Percentiles rank a stretch among this genome's conserved stretches.
These are phyloP conservation scores for Cyanoramphus novaezelandiae DNA, from an alignment of 2,113 vertebrate species.

Conservation along the genomic window DNA sequence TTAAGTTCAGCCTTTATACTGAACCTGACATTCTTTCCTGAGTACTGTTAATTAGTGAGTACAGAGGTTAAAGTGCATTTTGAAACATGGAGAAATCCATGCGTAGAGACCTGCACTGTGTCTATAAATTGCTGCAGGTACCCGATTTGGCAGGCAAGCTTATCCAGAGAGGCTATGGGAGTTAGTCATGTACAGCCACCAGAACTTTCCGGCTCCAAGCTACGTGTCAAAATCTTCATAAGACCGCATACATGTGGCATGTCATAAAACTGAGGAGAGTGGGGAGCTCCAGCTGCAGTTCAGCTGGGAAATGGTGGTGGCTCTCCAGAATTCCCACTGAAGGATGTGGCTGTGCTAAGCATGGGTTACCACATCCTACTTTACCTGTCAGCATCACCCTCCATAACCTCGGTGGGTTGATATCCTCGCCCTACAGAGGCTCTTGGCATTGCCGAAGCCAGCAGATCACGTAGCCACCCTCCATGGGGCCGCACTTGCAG, in stretches of 20 bases:
- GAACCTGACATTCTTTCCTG: background rate
- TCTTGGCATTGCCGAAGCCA: background rate
- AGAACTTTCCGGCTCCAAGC: background rate
- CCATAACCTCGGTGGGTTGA: fast-evolving
- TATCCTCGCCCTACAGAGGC: fast-evolving
- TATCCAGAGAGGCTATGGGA: background rate
- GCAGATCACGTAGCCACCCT: background rate
- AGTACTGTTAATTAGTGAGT: background rate
- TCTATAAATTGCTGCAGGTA: background rate
- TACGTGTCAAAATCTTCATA: background rate
- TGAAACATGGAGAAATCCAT: background rate
- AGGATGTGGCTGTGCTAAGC: background rate
- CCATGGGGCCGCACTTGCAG: background rate
- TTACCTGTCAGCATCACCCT: background rate
- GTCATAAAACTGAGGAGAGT: background rate
- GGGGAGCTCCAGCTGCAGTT: background rate
- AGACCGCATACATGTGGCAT: background rate
- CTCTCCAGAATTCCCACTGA: background rate
- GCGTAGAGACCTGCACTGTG: background rate
- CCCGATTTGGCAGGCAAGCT: background rate
- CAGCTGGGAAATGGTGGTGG: background rate
- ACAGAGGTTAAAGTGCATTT: background rate
- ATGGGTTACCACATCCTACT: background rate
- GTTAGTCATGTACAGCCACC: background rate
- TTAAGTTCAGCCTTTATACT: background rate